Evolutionary conservation across 2,113 vertebrate species (phyloP).

Genomic region (Rhagologus leucostigma): DNA sequence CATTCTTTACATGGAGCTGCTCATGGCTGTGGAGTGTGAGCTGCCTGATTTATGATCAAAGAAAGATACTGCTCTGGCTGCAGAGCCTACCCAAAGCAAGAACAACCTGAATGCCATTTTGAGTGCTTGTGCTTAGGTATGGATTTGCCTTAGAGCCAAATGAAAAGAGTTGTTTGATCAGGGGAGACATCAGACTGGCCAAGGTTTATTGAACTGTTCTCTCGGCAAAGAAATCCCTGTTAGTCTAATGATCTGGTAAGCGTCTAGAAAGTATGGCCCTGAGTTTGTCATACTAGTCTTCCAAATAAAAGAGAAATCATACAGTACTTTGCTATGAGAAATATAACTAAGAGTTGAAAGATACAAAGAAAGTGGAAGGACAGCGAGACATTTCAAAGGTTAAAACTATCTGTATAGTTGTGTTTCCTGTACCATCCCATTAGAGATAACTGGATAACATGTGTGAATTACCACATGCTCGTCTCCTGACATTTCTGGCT

Average conservation of each 20-base stretch:
- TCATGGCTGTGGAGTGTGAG: neutral
- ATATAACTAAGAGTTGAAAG: neutral
- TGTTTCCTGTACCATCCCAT: neutral
- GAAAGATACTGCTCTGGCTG: neutral
- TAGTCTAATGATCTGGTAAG: neutral
- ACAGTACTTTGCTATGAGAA: neutral
- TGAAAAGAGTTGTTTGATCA: neutral
- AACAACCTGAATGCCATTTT: neutral
- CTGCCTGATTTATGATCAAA: neutral
- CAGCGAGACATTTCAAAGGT: neutral
- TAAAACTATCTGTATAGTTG: neutral
- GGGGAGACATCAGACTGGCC: neutral
- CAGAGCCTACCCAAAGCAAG: neutral
- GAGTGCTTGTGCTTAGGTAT: neutral
- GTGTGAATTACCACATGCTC: neutral
- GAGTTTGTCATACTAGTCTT: neutral
- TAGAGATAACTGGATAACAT: neutral
- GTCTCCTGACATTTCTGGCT: neutral
- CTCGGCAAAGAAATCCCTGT: neutral
- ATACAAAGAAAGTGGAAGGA: neutral
- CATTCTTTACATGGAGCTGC: neutral
- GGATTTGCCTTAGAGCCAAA: neutral
- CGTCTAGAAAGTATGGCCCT: neutral
- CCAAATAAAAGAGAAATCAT: neutral
- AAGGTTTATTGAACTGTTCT: neutral